A percentile compares a stretch with the other conserved stretches of the same genome.
Conservation (phyloP, 2,113 vertebrate genomes). For the Circaetus gallicus region DNA sequence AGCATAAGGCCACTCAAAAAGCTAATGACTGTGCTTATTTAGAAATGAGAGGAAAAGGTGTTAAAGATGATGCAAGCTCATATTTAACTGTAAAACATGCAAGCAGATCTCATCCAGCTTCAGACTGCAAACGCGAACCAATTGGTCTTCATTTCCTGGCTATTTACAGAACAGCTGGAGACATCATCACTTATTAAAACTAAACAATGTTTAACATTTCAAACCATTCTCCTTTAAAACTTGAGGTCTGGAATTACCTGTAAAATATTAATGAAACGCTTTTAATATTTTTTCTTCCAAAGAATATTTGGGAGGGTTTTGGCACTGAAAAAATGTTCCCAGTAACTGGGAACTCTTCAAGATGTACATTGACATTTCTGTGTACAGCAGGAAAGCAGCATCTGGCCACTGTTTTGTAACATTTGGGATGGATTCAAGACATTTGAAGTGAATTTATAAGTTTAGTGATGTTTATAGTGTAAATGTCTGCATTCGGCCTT, state of each 20-base stretch:
- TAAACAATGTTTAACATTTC: background rate
- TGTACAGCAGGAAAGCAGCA: background rate
- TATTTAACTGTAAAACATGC: background rate
- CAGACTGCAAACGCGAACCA: background rate
- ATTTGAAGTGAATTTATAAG: background rate
- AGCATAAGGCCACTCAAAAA: background rate
- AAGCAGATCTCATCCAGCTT: background rate
- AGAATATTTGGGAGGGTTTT: background rate
- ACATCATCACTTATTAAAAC: background rate
- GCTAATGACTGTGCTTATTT: background rate
- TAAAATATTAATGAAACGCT: background rate
- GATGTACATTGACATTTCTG: background rate
- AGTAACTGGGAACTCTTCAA: background rate
- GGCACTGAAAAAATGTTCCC: background rate
- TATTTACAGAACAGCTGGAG: background rate
- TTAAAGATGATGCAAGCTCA: background rate
- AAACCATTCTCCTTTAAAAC: background rate
- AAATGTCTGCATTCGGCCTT: background rate
- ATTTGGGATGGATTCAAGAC: background rate
- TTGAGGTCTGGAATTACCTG: background rate
- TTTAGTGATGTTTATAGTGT: background rate
- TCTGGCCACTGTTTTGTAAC: background rate
- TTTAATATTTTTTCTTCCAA: background rate
- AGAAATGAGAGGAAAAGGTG: background rate
- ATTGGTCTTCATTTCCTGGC: background rate